phyloP scores from a whole-genome alignment of 2,797 vertebrate genomes.

The Mastacembelus armatus region DNA sequence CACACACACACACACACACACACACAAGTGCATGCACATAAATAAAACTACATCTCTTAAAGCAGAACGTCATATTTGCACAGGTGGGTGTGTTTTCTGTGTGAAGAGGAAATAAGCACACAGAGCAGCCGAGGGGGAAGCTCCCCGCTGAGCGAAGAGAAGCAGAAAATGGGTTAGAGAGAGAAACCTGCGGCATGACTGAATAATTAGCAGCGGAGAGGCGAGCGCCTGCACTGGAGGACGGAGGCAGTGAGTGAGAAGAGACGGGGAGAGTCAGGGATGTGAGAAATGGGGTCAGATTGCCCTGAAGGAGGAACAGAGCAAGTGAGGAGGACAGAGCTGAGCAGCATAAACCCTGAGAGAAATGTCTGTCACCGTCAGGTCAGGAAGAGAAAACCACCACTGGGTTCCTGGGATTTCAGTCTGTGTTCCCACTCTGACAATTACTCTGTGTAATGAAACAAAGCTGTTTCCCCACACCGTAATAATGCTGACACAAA shows the following conservation, averaged over 20 bases:
- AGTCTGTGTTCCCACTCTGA: too few species aligned
- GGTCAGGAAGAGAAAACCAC: too few species aligned
- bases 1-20: slow-evolving; percentile 28
- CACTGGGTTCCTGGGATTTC: not conserved
- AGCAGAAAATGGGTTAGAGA: slow-evolving; percentile 27
- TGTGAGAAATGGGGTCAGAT: slow-evolving; percentile 32
- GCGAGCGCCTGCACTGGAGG: slow-evolving; percentile 2
- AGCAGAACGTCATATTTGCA: slow-evolving; percentile 7
- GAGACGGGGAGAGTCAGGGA: slow-evolving; percentile 4
- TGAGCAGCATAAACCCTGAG: not conserved
- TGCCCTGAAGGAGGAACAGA: not conserved
- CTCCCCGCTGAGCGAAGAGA: not conserved
- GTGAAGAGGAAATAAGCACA: slow-evolving; percentile 24
- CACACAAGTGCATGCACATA: not conserved
- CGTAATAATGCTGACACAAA: not conserved
- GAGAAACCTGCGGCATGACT: slow-evolving; percentile 6
- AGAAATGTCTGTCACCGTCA: not conserved
- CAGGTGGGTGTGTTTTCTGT: not conserved
- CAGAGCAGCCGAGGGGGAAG: slow-evolving; percentile 8
- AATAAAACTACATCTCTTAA: not conserved
- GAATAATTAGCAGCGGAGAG: slow-evolving; percentile 43
- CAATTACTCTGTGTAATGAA: not conserved
- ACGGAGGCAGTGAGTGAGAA: slow-evolving; percentile 18
- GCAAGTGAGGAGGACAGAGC: not conserved
- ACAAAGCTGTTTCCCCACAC: not conserved